A percentile compares a stretch with the other conserved stretches of the same genome.
Evolutionary conservation across 2,888 invertebrate genomes (phyloP).

Genomic region (Drosophila tanythrix): DNA sequence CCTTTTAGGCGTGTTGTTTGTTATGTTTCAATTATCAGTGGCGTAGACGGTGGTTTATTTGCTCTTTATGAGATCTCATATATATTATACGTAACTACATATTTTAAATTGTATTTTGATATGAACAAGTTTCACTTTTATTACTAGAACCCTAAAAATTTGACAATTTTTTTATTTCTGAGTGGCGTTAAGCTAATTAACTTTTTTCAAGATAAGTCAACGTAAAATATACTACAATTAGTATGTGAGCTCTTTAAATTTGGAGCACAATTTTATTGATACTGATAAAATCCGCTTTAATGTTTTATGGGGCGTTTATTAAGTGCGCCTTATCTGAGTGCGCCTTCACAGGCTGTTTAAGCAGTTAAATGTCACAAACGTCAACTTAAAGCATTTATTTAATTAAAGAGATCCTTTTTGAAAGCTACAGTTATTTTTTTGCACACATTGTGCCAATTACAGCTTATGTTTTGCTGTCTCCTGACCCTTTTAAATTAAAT

Average conservation of each 20-base stretch:
- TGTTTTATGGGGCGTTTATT: slow-evolving; percentile 59
- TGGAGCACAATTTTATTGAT: slow-evolving; percentile 45
- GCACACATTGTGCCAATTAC: background rate
- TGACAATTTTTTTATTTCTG: slow-evolving; percentile 22
- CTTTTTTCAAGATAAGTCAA: slow-evolving; percentile 52
- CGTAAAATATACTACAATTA: slow-evolving; percentile 17
- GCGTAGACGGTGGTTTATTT: slow-evolving; percentile 33
- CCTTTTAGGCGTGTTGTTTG: slow-evolving; percentile 53
- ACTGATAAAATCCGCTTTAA: slow-evolving; percentile 62
- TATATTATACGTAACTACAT: background rate
- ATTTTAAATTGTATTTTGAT: slow-evolving; percentile 2
- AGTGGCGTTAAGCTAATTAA: slow-evolving; percentile 49
- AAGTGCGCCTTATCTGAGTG: slow-evolving; percentile 56
- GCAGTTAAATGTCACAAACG: background rate
- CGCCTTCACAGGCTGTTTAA: slow-evolving; percentile 7
- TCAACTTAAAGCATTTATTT: background rate
- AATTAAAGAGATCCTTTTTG: slow-evolving; percentile 24
- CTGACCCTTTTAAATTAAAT: background rate
- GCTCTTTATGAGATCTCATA: background rate
- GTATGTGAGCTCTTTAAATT: slow-evolving; percentile 37
- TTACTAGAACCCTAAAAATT: slow-evolving; percentile 11
- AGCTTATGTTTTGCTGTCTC: background rate
- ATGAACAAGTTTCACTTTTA: background rate
- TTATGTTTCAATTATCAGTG: slow-evolving; percentile 42
- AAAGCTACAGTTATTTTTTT: background rate